These are phyloP conservation scores for Oreochromis niloticus DNA, from an alignment of 2,113 vertebrate genomes.

Conservation along the genomic window DNA sequence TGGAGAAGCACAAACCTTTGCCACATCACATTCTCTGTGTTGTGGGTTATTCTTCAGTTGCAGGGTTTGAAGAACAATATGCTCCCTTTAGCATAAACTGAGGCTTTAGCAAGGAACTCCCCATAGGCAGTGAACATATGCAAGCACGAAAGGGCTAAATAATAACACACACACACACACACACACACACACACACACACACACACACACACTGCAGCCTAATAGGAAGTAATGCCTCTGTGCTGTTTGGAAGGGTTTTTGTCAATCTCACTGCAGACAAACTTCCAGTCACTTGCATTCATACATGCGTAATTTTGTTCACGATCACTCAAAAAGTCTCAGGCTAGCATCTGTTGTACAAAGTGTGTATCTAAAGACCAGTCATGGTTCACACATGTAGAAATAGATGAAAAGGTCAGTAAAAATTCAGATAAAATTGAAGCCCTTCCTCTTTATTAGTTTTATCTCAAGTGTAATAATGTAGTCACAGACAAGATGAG, in stretches of 20 bases:
- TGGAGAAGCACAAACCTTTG: not conserved
- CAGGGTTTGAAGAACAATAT: not conserved
- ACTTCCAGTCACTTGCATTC: not conserved
- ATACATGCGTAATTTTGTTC: not conserved
- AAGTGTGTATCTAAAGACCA: not conserved
- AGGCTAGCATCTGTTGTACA: not conserved
- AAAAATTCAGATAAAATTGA: not conserved
- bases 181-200: not conserved
- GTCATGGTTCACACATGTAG: not conserved
- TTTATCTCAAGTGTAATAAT: conserved; percentile 43
- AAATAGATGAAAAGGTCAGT: not conserved
- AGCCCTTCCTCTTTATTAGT: conserved; percentile 27
- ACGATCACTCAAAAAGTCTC: not conserved
- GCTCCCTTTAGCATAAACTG: not conserved
- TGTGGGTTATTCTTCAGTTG: not conserved
- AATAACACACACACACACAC: not conserved
- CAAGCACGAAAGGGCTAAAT: not conserved
- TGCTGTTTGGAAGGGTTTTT: not conserved
- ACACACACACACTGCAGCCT: not conserved
- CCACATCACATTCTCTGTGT: not conserved
- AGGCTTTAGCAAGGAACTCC: not conserved
- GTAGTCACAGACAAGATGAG: conserved; percentile 3
- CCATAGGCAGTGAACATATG: not conserved
- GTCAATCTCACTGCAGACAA: not conserved
- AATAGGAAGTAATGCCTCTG: not conserved